Percentiles rank a stretch among this genome's conserved stretches.
These are phyloP conservation scores for Drosophila stalkeri DNA, from an alignment of 2,888 invertebrate species.

Conservation along the genomic window DNA sequence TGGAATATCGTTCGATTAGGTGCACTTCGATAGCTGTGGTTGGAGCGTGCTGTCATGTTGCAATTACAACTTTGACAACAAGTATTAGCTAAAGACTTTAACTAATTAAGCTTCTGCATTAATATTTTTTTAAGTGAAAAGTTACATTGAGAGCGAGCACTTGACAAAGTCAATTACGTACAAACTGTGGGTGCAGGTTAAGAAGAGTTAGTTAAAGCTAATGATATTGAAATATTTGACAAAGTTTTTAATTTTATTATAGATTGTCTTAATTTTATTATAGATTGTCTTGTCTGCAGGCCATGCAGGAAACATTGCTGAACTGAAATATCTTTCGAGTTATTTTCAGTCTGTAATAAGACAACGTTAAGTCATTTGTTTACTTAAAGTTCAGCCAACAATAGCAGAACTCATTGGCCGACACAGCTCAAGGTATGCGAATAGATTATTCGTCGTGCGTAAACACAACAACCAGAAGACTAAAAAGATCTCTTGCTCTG, in stretches of 20 bases:
- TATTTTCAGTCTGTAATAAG: no score
- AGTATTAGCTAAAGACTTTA: conserved; percentile 1
- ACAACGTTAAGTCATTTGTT: no score
- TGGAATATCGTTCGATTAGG: conserved; percentile 15
- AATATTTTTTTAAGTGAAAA: neutral
- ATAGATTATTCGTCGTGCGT: no score
- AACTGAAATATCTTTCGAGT: no score
- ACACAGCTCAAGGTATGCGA: no score
- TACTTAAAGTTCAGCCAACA: no score
- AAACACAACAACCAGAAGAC: no score
- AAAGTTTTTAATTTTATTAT: neutral
- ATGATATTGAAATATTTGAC: neutral
- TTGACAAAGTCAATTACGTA: neutral
- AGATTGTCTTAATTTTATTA: no score
- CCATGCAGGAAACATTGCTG: no score
- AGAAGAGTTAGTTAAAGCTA: neutral
- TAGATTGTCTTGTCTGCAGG: no score
- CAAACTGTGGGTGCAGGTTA: neutral
- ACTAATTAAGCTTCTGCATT: neutral
- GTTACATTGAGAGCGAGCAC: neutral
- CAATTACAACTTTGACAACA: conserved; percentile 33
- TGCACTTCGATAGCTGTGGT: neutral
- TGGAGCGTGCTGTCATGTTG: conserved; percentile 11
- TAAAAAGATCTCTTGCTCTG: no score
- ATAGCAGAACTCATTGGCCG: no score